Evolutionary conservation across 2,797 vertebrate genomes (phyloP), one percentile per base, ranked within the genome.

Genomic region (Dromococcyx pavoninus): DNA sequence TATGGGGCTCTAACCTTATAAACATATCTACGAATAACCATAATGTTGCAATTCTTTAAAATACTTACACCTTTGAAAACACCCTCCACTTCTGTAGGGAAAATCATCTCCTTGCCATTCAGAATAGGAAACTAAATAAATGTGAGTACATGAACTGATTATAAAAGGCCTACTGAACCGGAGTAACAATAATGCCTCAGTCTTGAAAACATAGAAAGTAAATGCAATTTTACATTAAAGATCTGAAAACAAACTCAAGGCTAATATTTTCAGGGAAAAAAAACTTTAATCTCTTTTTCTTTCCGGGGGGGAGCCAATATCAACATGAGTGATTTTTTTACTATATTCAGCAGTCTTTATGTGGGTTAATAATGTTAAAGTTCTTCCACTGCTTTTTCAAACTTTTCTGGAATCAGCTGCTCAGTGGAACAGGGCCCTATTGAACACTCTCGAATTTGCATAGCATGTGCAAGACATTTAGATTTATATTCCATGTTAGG

Each of bases 181-280:
- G 66, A 90, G 66, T 43, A 97, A 96, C 86, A 97, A 96, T 95
- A 93, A 88, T 74, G 57, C 94, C 94, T 97, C 93, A 97, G 96
- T 87, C 86, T 73, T 64, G 58, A 97, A 96, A 97, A 91, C 78
- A 95, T 8, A 96, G 84, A 94, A 96, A 95, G 89, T 37, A 97
- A 97, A 96, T 66, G 82, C 78, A 96, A 94, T 93, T 96, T 97
- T 93, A 95, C 95, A 97, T 89, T 94, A 94, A 97, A 96, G 93
- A 95, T 74, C 95, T 89, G 73, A 96, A 97, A 98, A 96, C 92
- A 95, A 97, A 97, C 92, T 97, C 84, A 78, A 89, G 95, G 86
- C 84, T 97, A 97, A 96, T 95, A 95, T 95, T 95, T 95, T 92
- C 79, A 94, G 61, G 58, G 54, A 30, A 16, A 88, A 86, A 91